Percentiles rank a stretch among this genome's conserved stretches.
phyloP scores from a whole-genome alignment of 2,113 vertebrate genomes.

The Lophius piscatorius region DNA sequence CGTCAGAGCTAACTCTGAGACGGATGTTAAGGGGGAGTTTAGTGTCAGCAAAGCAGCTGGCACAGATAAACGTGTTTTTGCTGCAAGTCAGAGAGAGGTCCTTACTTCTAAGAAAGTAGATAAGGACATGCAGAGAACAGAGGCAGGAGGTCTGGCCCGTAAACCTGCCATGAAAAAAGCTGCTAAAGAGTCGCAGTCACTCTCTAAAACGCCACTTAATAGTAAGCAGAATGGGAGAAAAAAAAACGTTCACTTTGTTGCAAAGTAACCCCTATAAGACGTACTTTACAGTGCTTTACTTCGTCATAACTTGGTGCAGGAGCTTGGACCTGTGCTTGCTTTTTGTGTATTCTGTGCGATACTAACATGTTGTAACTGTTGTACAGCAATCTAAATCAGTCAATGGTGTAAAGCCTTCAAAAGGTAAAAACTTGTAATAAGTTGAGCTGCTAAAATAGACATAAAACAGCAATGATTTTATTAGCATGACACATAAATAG shows the following conservation, averaged over 20 bases:
- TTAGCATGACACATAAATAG: constrained; percentile 21
- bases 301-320: constrained; percentile 44
- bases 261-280: constrained; percentile 64
- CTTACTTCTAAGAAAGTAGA: constrained; percentile 64
- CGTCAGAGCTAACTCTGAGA: constrained; percentile 67
- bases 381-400: constrained; percentile 55
- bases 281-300: constrained; percentile 39
- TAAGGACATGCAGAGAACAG: constrained; percentile 69
- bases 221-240: constrained; percentile 72
- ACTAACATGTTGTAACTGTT: constrained; percentile 64
- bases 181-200: constrained; percentile 57
- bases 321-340: constrained; percentile 67
- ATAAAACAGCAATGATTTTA: constrained; percentile 25
- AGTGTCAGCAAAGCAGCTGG: constrained; percentile 47
- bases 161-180: constrained; percentile 67
- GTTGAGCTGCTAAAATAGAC: constrained; percentile 30
- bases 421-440: constrained; percentile 36
- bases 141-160: constrained; percentile 47
- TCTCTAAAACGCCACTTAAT: constrained; percentile 59
- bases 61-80: constrained; percentile 63
- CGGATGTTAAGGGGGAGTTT: constrained; percentile 70
- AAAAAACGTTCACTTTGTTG: constrained; percentile 77
- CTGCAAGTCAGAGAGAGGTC: constrained; percentile 63
- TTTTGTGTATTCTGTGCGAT: constrained; percentile 65
- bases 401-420: constrained; percentile 55